Base-by-base conservation (phyloP, 30 jellyfish, hydroid and myxozoan genomes). In the Aurelia coerulea region DNA sequence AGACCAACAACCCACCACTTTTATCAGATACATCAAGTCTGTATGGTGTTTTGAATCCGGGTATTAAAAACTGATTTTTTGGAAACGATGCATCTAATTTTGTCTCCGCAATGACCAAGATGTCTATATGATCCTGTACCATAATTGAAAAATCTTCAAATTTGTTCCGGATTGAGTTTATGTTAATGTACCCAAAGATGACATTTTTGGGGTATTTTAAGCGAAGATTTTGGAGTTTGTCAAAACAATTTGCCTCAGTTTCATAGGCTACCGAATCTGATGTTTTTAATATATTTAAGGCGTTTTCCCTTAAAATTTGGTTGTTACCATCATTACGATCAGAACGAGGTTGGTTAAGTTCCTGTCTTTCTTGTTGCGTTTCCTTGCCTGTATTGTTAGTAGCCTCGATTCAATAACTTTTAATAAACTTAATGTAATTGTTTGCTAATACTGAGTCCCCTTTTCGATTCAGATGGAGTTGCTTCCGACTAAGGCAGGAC, bases 71-170 rank as follows among this genome's bases (percentile, higher is more conserved):
- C 73, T 73, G 84, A 52, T 10, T 53, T 46, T 46, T 73, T 41
- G 88, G 88, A 63, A 77, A 77, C 31, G 88, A 17, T 53, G 62
- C 64, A 56, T 77, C 77, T 32, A 63, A 10, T 62, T 77, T 77
- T n/a, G 80, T 77, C 77, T 77, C 88, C 15, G 79, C 88, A 63
- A 77, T 56, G 33, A 77, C 77, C 77, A 77, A 52, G 29, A 77
- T 46, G 54, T 62, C 79, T 17, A 77, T 16, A 37, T 77, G 31
- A n/a, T 77, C 77, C 64, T 31, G 64, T 31, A 77, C 35, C 79
- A 77, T 77, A 13, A 56, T 37, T 52, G 76, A 46, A 52, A 77
- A 58, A 62, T 63, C 33, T 58, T 63, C 77, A 63, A 77, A 77
- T 46, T 54, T 77, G 54, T 77, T 77, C 54, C 79, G 17, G 42